Base-by-base conservation (phyloP, 2,113 vertebrate genomes). In the Pavo muticus region DNA sequence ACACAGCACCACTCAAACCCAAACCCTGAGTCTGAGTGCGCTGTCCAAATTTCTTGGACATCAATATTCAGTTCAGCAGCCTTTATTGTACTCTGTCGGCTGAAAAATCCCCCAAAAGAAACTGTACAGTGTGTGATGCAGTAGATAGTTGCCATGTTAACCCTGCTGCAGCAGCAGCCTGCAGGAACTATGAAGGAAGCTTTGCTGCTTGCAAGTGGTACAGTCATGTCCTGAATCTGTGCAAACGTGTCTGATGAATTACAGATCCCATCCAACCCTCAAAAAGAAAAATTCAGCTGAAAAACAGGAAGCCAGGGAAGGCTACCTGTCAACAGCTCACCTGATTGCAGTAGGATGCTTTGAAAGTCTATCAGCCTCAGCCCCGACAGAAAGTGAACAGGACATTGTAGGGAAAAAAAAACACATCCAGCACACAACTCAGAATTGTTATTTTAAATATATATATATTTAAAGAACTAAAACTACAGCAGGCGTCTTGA, bases 371-470 rank as follows among this genome's bases (percentile, higher is more conserved):
- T 23, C 37, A 73, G 57, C 48, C 35, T 48, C 27, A 42, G 14
- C 10, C 60, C 23, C 0, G 0, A 60, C 6, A 84, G 16, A 68
- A 59, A 56, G 7, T 5, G n/a, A 81, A 40, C 1, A 1, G 3
- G 14, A 39, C 7, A 29, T 39, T 5, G 15, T 18, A 69, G 78
- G 2, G 0, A 25, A 37, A 37, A 37, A 15, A 37, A 25, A 14
- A 20, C 4, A 32, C 1, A 90, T 32, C 39, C 64, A 84, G 21
- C n/a, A 90, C 27, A 47, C 0, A 0, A 80, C 32, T 76, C 86
- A 72, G 68, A 67, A 45, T 15, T 63, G 61, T 12, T 63, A 40
- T 40, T 63, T 63, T 63, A 27, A 40, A 63, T 39, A 25, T 61
- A 27, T 27, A 40, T 40, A 3, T n/a, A 18, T 63, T 90, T 92